Evolutionary conservation across 2,113 vertebrate species (phyloP).

Genomic region (Toxotes jaculatrix): DNA sequence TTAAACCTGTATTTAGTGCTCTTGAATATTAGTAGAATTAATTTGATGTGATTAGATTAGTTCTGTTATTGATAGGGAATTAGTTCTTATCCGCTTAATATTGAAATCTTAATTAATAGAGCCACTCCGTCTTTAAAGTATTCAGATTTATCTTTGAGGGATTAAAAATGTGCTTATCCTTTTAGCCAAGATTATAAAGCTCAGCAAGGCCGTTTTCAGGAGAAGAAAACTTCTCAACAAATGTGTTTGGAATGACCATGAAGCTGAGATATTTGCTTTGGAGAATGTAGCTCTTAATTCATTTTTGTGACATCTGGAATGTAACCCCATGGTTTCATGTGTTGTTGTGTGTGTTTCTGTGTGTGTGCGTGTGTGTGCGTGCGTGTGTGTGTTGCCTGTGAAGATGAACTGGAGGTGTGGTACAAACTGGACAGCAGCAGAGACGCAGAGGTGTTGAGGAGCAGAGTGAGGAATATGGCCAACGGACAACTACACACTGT

Average conservation of each 20-base stretch:
- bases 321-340: not conserved
- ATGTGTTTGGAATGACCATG: not conserved
- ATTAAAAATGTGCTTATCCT: constrained; percentile 19
- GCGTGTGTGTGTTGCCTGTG: constrained; percentile 40
- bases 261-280: not conserved
- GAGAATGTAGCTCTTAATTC: not conserved
- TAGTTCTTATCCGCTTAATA: not conserved
- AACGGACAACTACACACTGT: constrained; percentile 78
- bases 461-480: constrained; percentile 66
- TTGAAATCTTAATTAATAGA: constrained; percentile 14
- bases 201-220: not conserved
- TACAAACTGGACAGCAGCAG: constrained; percentile 78
- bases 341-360: too few relatives aligned
- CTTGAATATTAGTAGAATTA: constrained; percentile 1
- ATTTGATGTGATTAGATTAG: constrained; percentile 24
- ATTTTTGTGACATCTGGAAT: not conserved
- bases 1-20: constrained; percentile 1
- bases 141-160: constrained; percentile 12
- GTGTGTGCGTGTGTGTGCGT: not conserved
- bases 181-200: not conserved
- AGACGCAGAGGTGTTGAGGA: constrained; percentile 70
- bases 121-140: not conserved
- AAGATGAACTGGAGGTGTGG: constrained; percentile 80
- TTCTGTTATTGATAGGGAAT: constrained; percentile 13
- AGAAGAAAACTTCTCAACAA: not conserved